phyloP scores from a whole-genome alignment of 1,140 invertebrate species.

The Theocolax elegans region DNA sequence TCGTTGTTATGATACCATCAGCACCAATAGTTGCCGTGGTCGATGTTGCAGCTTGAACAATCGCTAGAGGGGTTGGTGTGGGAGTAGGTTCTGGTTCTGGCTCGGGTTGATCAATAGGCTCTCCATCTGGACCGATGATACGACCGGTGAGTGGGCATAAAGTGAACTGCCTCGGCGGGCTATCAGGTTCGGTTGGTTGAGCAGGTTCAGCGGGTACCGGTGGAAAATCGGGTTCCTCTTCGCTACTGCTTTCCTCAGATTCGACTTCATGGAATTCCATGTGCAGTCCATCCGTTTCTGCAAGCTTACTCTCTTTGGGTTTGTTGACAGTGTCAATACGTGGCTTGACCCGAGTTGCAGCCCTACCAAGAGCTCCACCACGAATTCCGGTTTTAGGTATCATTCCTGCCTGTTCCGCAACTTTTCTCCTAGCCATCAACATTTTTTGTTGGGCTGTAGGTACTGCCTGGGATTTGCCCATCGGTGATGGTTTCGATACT shows the following conservation, averaged over 20 bases:
- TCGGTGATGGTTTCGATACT: conserved; percentile 33
- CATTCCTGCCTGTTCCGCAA: conserved; percentile 59
- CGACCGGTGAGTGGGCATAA: conserved; percentile 77
- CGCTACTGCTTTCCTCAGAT: conserved; percentile 69
- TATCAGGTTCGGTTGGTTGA: conserved; percentile 67
- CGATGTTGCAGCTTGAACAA: conserved; percentile 36
- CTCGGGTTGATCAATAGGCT: conserved; percentile 67
- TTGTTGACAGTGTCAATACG: conserved; percentile 45
- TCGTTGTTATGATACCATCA: conserved; percentile 13
- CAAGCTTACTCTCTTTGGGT: conserved; percentile 64
- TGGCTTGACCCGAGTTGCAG: conserved; percentile 48
- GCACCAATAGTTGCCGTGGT: conserved; percentile 32
- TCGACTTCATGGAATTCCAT: conserved; percentile 66
- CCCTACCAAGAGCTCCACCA: conserved; percentile 43
- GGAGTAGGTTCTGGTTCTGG: conserved; percentile 43
- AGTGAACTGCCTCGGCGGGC: conserved; percentile 75
- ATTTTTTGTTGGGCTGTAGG: conserved; percentile 64
- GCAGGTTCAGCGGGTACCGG: conserved; percentile 71
- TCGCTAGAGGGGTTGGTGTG: conserved; percentile 37
- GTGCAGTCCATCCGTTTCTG: conserved; percentile 64
- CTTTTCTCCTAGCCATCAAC: conserved; percentile 64
- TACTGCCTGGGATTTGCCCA: conserved; percentile 56
- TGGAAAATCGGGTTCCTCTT: conserved; percentile 69
- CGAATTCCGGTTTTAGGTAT: conserved; percentile 50
- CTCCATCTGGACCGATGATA: conserved; percentile 76